Evolutionary conservation across 1,140 invertebrate species (phyloP).

Genomic region (Holcopasites calliopsidis): DNA sequence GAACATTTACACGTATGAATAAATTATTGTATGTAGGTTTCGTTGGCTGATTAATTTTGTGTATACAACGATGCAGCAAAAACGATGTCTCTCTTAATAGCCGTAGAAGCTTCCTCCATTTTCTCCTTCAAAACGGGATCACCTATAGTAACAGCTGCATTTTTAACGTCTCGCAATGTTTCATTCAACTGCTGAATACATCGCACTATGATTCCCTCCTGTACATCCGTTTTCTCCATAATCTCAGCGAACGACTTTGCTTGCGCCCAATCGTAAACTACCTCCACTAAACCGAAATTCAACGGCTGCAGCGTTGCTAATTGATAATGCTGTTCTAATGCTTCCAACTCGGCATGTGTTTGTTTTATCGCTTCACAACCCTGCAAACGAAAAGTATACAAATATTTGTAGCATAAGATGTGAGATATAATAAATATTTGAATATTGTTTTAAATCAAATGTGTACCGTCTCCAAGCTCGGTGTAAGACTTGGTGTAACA

Average conservation of each 20-base stretch:
- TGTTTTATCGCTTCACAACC: constrained; percentile 61
- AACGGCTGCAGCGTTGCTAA: constrained; percentile 83
- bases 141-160: constrained; percentile 95
- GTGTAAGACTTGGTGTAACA: constrained; percentile 31
- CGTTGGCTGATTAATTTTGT: constrained; percentile 72
- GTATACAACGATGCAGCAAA: constrained; percentile 98
- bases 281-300: constrained; percentile 94
- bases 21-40: constrained; percentile 41
- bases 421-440: not conserved
- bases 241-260: constrained; percentile 95
- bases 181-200: constrained; percentile 98
- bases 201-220: constrained; percentile 98
- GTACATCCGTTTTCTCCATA: constrained; percentile 94
- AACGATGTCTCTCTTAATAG: constrained; percentile 98
- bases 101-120: constrained; percentile 96
- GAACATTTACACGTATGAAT: constrained; percentile 33
- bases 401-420: not conserved
- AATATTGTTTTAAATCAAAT: not conserved
- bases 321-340: constrained; percentile 66
- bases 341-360: constrained; percentile 68
- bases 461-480: constrained; percentile 66
- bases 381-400: constrained; percentile 37
- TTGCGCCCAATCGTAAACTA: constrained; percentile 97
- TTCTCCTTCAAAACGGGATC: constrained; percentile 94
- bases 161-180: constrained; percentile 93